Conservation (phyloP, 2,797 vertebrate species). For the Neostethus bicornis region DNA sequence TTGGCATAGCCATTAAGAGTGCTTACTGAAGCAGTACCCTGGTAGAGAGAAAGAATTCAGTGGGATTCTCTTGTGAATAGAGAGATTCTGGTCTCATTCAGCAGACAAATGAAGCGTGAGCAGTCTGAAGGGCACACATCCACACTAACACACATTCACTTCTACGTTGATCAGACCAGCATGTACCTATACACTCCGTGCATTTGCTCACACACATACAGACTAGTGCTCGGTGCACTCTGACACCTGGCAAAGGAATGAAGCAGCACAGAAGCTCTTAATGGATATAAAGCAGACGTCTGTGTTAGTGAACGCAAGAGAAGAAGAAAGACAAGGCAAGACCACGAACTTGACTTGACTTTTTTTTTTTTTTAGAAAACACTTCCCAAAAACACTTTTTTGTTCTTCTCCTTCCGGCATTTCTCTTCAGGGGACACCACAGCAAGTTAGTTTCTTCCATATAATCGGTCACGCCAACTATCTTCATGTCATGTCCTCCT, state of each 20-base stretch:
- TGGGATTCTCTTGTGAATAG: slow-evolving; percentile 67
- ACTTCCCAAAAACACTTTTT: slow-evolving; percentile 42
- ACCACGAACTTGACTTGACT: slow-evolving; percentile 37
- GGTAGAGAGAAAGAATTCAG: slow-evolving; percentile 63
- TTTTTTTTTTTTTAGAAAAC: no score
- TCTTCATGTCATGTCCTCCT: no score
- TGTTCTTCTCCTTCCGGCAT: no score
- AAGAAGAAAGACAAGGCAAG: slow-evolving; percentile 33
- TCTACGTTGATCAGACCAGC: slow-evolving; percentile 28
- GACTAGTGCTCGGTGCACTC: slow-evolving; percentile 52
- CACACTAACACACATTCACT: slow-evolving; percentile 34
- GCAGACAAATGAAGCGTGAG: slow-evolving; percentile 74
- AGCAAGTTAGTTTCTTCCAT: no score
- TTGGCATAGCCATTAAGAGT: slow-evolving; percentile 62
- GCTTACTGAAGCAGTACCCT: slow-evolving; percentile 68
- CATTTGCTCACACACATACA: slow-evolving; percentile 10
- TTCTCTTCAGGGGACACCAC: no score
- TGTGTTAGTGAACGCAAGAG: slow-evolving; percentile 52
- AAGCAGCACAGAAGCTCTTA: slow-evolving; percentile 66
- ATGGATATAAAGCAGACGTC: slow-evolving; percentile 66
- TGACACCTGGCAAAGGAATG: slow-evolving; percentile 56
- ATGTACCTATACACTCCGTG: slow-evolving; percentile 9
- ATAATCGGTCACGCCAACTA: no score
- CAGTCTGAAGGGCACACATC: slow-evolving; percentile 64
- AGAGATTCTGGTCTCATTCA: slow-evolving; percentile 76